Conservation (phyloP, 2,888 invertebrate genomes). For the Clivina fossor region DNA sequence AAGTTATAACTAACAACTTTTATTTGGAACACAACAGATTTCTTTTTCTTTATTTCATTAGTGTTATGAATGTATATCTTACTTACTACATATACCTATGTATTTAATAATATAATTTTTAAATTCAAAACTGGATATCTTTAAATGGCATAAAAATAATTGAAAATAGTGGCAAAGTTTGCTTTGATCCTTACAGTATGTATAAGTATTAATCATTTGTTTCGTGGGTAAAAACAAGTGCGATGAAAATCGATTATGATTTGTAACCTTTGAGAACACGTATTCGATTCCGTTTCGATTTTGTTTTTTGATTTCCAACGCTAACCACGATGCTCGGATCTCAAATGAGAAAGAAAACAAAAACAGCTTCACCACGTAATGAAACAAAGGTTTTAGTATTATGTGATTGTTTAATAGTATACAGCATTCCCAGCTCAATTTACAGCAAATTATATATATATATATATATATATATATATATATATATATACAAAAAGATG, state of each 20-base stretch:
- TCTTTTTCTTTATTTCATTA: too few relatives aligned
- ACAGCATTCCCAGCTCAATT: too few relatives aligned
- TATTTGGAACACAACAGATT: too few relatives aligned
- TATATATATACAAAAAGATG: too few relatives aligned
- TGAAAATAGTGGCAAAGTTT: constrained; percentile 3
- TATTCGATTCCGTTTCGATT: constrained; percentile 28
- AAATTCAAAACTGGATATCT: too few relatives aligned
- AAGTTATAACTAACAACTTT: too few relatives aligned
- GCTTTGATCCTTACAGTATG: constrained; percentile 18
- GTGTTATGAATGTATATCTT: too few relatives aligned
- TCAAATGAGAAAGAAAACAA: too few relatives aligned
- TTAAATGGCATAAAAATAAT: too few relatives aligned
- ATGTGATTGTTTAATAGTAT: constrained; percentile 2
- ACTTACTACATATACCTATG: too few relatives aligned
- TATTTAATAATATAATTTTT: too few relatives aligned
- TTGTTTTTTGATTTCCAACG: constrained; percentile 25
- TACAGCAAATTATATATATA: background rate
- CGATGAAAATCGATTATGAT: constrained; percentile 34
- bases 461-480: background rate
- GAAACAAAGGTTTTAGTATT: constrained; percentile 31
- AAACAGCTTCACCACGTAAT: constrained; percentile 15
- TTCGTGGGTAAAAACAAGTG: constrained; percentile 28
- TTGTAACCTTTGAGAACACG: constrained; percentile 33
- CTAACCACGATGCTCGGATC: constrained; percentile 22
- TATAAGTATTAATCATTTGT: constrained; percentile 31